Conservation (phyloP, 2,888 invertebrate genomes). For the Cylloceria caligata region DNA sequence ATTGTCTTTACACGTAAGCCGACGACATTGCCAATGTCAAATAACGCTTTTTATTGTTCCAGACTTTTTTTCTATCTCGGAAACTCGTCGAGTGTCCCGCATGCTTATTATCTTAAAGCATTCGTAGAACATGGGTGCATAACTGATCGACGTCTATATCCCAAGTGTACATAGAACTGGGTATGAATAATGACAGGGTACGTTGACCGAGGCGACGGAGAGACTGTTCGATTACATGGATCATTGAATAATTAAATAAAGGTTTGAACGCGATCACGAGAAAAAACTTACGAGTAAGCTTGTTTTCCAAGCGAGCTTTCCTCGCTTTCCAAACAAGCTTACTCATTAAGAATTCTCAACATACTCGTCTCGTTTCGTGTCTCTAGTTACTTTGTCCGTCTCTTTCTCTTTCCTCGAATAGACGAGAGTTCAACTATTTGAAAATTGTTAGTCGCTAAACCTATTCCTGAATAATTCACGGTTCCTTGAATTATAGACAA, state of each 20-base stretch:
- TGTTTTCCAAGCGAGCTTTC: too few species aligned
- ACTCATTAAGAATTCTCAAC: slow-evolving; percentile 24
- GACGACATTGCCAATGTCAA: slow-evolving; percentile 1
- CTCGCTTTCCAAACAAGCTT: slow-evolving; percentile 14
- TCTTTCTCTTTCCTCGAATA: not conserved
- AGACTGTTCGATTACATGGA: slow-evolving; percentile 27
- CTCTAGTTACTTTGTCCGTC: too few species aligned
- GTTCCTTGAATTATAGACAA: slow-evolving; percentile 25
- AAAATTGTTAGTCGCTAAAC: not conserved
- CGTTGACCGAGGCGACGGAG: slow-evolving; percentile 14
- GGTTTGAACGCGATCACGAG: slow-evolving; percentile 18
- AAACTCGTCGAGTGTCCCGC: not conserved
- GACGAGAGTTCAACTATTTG: not conserved
- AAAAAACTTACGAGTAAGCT: too few species aligned
- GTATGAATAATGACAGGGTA: slow-evolving; percentile 35
- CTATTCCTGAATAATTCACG: slow-evolving; percentile 22
- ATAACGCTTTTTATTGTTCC: slow-evolving; percentile 9
- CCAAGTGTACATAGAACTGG: not conserved
- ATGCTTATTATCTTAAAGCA: slow-evolving; percentile 44
- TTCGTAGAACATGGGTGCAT: slow-evolving; percentile 54
- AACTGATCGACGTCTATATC: slow-evolving; percentile 39
- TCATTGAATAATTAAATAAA: slow-evolving; percentile 41
- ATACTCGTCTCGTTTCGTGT: slow-evolving; percentile 12
- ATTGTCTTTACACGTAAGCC: slow-evolving; percentile 8
- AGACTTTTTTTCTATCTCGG: slow-evolving; percentile 5